Evolutionary conservation across 2,113 vertebrate species (phyloP).

Genomic region (Mastomys coucha): DNA sequence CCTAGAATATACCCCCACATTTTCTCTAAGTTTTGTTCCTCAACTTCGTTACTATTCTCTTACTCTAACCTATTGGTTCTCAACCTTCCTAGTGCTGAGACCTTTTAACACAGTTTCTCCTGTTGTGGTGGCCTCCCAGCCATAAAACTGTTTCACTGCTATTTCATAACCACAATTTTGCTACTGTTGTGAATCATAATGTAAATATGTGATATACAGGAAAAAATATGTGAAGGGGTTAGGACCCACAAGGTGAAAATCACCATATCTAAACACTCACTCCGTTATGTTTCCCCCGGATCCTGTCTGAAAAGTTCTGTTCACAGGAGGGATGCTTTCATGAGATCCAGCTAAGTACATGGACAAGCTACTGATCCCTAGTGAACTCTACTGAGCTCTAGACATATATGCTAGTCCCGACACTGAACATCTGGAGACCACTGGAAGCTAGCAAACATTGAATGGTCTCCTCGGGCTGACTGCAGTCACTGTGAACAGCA

Average conservation of each 20-base stretch:
- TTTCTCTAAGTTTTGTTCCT: conserved; percentile 18
- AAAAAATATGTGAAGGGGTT: background rate
- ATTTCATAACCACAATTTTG: background rate
- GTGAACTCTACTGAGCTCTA: background rate
- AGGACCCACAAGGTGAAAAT: background rate
- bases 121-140: background rate
- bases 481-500: background rate
- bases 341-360: background rate
- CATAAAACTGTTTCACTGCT: background rate
- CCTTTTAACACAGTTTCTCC: background rate
- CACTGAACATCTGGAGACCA: background rate
- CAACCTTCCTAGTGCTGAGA: background rate
- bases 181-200: background rate
- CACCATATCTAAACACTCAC: background rate
- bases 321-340: background rate
- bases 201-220: background rate
- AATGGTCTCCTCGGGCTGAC: background rate
- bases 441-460: background rate
- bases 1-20: background rate
- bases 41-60: background rate
- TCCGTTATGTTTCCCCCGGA: background rate
- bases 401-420: background rate
- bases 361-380: background rate
- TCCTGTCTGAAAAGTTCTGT: conserved; percentile 21
- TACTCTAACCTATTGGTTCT: background rate